Conservation (phyloP, 1,140 invertebrate genomes). For the Gonatopus flavifemur region DNA sequence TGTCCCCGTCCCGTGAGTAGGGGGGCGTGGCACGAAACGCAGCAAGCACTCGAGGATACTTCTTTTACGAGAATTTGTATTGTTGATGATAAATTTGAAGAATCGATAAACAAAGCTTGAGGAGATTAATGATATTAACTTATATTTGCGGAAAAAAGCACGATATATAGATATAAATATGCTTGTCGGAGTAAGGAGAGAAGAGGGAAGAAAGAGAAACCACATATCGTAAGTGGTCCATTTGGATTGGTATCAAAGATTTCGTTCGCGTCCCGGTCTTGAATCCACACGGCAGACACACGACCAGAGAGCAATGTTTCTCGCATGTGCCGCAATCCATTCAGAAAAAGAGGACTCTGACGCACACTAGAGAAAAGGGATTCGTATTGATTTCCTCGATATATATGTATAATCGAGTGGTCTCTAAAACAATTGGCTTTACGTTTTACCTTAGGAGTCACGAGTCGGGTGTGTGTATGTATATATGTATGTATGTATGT, state of each 20-base stretch:
- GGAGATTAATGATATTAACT: too few species aligned
- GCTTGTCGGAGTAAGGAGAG: background rate
- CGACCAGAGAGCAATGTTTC: conserved; percentile 11
- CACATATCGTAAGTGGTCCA: conserved; percentile 28
- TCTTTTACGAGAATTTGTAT: background rate
- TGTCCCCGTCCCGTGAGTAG: conserved; percentile 37
- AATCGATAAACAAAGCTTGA: background rate
- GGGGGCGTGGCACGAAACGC: conserved; percentile 27
- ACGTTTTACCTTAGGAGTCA: too few species aligned
- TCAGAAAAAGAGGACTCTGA: conserved; percentile 20
- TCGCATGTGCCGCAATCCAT: conserved; percentile 21
- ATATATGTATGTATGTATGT: too few species aligned
- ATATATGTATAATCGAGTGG: too few species aligned
- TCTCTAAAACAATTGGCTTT: too few species aligned
- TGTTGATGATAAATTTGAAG: background rate
- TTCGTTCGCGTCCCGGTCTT: conserved; percentile 11
- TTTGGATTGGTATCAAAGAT: conserved; percentile 33
- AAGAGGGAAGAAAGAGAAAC: background rate
- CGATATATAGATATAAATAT: background rate
- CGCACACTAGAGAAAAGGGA: conserved; percentile 38
- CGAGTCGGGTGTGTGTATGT: too few species aligned
- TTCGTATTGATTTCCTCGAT: conserved; percentile 48
- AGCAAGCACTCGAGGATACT: background rate
- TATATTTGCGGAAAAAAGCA: background rate
- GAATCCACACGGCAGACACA: background rate